Evolutionary conservation across 2,888 invertebrate species (phyloP).

Genomic region (Caenorhabditis sulstoni): DNA sequence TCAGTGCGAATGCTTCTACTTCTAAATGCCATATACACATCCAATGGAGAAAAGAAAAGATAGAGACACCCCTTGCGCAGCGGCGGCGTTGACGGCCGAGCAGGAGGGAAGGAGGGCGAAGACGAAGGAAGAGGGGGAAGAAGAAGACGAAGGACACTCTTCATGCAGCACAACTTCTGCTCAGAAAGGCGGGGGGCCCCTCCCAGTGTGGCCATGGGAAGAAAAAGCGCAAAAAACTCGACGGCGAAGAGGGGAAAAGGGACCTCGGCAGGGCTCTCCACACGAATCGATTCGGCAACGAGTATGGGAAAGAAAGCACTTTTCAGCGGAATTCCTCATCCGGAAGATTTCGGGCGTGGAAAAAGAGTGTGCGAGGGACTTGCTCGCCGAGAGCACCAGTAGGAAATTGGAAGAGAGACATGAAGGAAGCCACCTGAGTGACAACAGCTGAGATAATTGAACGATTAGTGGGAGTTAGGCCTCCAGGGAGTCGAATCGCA

Average conservation of each 20-base stretch:
- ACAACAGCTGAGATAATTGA: constrained; percentile 19
- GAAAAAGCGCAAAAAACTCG: constrained; percentile 34
- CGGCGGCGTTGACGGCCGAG: constrained; percentile 9
- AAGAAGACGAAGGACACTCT: constrained; percentile 47
- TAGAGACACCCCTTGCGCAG: constrained; percentile 37
- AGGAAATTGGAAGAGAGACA: constrained; percentile 30
- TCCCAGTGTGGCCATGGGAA: constrained; percentile 38
- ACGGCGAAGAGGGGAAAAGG: constrained; percentile 43
- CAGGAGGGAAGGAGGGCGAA: constrained; percentile 24
- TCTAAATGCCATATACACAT: constrained; percentile 58
- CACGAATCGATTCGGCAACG: constrained; percentile 23
- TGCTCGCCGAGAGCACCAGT: background rate
- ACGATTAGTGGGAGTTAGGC: background rate
- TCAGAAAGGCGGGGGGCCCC: constrained; percentile 36
- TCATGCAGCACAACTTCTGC: constrained; percentile 53
- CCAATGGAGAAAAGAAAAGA: constrained; percentile 50
- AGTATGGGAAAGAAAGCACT: constrained; percentile 20
- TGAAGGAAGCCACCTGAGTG: background rate
- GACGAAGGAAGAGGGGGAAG: constrained; percentile 17
- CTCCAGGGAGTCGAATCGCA: constrained; percentile 7
- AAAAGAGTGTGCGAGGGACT: background rate
- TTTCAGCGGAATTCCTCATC: constrained; percentile 46
- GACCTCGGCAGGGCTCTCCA: constrained; percentile 12
- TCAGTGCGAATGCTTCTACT: constrained; percentile 57
- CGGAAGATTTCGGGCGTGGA: constrained; percentile 17